Evolutionary conservation across 2,888 invertebrate genomes (phyloP).

Genomic region (Ypsolopha scabrella): DNA sequence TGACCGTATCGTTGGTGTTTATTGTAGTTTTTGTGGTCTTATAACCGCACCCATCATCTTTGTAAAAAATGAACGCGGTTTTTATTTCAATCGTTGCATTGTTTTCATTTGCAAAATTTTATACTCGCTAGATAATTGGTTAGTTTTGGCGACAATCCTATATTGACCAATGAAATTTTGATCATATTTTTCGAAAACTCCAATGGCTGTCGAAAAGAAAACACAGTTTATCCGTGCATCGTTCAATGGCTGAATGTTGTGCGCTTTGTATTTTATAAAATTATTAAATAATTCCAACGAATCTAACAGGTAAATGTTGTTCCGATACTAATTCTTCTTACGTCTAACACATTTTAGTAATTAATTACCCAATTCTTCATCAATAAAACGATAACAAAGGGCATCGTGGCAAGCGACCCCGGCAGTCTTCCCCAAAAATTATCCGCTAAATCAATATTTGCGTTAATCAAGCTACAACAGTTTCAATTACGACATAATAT

Average conservation of each 20-base stretch:
- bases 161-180: too few relatives aligned
- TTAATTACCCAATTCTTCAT: too few relatives aligned
- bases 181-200: too few relatives aligned
- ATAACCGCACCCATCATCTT: background rate
- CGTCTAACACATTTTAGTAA: too few relatives aligned
- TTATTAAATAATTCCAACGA: constrained; percentile 2
- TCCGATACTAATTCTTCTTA: background rate
- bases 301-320: constrained; percentile 6
- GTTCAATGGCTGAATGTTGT: constrained; percentile 3
- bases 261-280: constrained; percentile 3
- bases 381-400: too few relatives aligned
- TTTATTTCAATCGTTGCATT: too few relatives aligned
- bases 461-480: constrained; percentile 6
- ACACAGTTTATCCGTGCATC: background rate
- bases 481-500: background rate
- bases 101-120: too few relatives aligned
- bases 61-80: background rate
- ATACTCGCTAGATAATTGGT: background rate
- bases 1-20: too few relatives aligned
- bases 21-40: too few relatives aligned
- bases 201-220: background rate
- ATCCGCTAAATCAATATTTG: constrained; percentile 15
- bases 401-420: background rate
- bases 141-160: background rate
- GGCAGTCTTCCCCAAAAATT: constrained; percentile 9